Evolutionary conservation across 1,140 invertebrate species (phyloP).

Genomic region (Ephestia elutella): DNA sequence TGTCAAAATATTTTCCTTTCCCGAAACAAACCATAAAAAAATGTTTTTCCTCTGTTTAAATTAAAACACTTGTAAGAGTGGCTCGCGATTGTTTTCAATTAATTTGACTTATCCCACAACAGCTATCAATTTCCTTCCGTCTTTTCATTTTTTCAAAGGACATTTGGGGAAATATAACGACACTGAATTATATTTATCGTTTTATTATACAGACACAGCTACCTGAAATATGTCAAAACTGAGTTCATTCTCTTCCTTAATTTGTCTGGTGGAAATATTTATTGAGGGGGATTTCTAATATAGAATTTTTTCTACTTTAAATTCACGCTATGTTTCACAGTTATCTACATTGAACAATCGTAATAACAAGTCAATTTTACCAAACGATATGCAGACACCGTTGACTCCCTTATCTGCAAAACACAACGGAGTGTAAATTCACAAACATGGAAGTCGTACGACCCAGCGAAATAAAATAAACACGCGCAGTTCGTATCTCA

Average conservation of each 20-base stretch:
- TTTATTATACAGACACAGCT: neutral
- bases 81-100: neutral
- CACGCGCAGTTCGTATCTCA: constrained; percentile 17
- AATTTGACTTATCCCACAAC: neutral
- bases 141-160: neutral
- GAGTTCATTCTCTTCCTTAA: neutral
- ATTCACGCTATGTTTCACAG: too few relatives aligned
- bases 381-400: neutral
- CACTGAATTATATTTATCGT: neutral
- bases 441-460: neutral
- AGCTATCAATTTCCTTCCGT: neutral
- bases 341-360: too few relatives aligned
- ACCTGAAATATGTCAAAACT: neutral
- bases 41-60: too few relatives aligned
- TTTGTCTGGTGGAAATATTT: neutral
- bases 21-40: too few relatives aligned
- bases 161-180: neutral
- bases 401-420: neutral
- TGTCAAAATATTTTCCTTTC: too few relatives aligned
- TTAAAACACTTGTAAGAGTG: neutral
- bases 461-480: constrained; percentile 13
- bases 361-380: too few relatives aligned
- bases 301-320: too few relatives aligned
- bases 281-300: too few relatives aligned
- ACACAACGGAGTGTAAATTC: neutral